phyloP scores from a whole-genome alignment of 2,113 vertebrate species.

The Turnix velox region DNA sequence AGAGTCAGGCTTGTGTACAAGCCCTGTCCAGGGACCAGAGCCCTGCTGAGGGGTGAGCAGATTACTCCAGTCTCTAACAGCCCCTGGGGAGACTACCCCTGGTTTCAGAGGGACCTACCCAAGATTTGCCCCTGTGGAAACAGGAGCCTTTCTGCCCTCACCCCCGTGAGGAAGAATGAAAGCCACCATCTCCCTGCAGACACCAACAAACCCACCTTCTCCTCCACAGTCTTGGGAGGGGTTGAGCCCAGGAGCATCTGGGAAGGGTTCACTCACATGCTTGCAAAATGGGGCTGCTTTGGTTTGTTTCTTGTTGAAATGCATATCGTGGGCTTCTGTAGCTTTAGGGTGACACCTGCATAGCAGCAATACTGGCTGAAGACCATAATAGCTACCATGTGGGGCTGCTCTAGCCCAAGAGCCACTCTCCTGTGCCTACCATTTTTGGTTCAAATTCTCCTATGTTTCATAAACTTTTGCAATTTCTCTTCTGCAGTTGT shows the following conservation, averaged over 20 bases:
- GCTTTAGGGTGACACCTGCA: neutral
- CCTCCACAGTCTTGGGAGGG: neutral
- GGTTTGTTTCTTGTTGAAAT: neutral
- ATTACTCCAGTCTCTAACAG: neutral
- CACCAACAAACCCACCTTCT: rapidly evolving
- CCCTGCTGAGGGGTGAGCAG: neutral
- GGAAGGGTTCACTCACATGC: rapidly evolving
- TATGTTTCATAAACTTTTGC: neutral
- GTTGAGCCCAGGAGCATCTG: rapidly evolving
- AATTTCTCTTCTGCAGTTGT: neutral
- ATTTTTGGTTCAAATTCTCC: rapidly evolving
- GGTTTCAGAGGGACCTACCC: neutral
- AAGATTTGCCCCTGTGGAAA: neutral
- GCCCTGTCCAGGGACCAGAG: rapidly evolving
- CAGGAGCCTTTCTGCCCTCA: neutral
- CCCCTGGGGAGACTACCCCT: neutral
- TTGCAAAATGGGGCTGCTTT: rapidly evolving
- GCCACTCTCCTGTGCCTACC: rapidly evolving
- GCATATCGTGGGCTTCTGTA: neutral
- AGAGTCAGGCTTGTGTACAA: neutral
- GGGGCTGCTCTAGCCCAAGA: neutral
- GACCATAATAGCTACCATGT: rapidly evolving
- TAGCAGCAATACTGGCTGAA: rapidly evolving
- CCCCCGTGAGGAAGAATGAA: neutral
- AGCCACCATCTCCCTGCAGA: rapidly evolving